Conservation (phyloP, 2,888 invertebrate genomes). For the Campoletis raptor region DNA sequence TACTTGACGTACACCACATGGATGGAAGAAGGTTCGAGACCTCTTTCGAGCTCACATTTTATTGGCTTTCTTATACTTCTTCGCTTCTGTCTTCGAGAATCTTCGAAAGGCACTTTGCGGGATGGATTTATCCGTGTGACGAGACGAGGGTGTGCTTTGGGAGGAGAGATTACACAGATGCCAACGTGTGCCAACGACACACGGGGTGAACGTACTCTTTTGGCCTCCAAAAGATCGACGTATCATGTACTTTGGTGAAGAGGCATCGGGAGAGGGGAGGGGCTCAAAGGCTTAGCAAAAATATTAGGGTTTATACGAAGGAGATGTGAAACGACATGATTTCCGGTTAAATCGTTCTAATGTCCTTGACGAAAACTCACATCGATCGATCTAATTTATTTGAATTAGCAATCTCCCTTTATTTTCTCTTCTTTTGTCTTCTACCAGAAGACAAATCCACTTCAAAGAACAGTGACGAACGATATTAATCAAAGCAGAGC, state of each 20-base stretch:
- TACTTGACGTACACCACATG: conserved; percentile 1
- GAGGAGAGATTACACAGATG: conserved; percentile 28
- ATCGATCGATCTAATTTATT: conserved; percentile 25
- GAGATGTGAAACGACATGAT: conserved; percentile 26
- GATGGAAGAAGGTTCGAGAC: conserved; percentile 30
- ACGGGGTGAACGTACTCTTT: conserved; percentile 62
- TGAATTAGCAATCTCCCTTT: neutral
- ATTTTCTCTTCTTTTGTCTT: neutral
- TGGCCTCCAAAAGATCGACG: conserved; percentile 59
- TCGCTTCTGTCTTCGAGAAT: conserved; percentile 44
- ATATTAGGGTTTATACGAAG: conserved; percentile 4
- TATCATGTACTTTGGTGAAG: conserved; percentile 43
- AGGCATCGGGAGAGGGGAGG: conserved; percentile 11
- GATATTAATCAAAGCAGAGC: too few species aligned
- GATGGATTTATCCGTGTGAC: conserved; percentile 62
- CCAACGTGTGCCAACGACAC: conserved; percentile 52
- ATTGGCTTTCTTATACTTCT: conserved; percentile 56
- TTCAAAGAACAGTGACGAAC: neutral
- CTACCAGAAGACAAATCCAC: neutral
- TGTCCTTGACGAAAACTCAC: neutral
- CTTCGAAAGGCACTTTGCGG: conserved; percentile 60
- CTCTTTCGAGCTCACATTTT: conserved; percentile 46
- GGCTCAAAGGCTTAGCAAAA: conserved; percentile 38
- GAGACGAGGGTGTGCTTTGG: conserved; percentile 45
- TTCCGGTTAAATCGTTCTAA: conserved; percentile 35